Conservation (phyloP, 1,140 invertebrate genomes). For the Neodiprion pinetum region DNA sequence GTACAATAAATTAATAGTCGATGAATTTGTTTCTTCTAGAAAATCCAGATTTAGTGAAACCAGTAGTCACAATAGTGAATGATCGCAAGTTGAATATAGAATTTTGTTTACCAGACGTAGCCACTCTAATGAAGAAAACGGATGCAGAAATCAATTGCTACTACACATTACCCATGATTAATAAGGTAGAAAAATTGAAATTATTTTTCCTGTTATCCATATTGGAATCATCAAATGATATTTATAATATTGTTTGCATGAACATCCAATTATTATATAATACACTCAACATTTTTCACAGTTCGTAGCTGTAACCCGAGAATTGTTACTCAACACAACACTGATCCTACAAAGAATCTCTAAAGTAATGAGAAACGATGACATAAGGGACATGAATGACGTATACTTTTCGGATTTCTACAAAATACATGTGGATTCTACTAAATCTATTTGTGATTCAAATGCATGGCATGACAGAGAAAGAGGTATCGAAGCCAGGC, state of each 20-base stretch:
- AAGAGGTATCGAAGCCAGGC: conserved; percentile 52
- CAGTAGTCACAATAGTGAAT: conserved; percentile 48
- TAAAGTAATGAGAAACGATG: conserved; percentile 53
- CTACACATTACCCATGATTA: conserved; percentile 45
- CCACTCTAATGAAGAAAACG: conserved; percentile 43
- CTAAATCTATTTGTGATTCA: conserved; percentile 46
- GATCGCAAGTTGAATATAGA: conserved; percentile 45
- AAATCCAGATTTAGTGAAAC: conserved; percentile 56
- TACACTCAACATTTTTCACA: conserved; percentile 25
- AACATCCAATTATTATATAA: neutral
- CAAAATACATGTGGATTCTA: conserved; percentile 40
- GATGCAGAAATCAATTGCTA: conserved; percentile 47
- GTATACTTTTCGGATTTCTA: conserved; percentile 54
- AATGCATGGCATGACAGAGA: conserved; percentile 51
- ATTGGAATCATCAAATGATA: neutral
- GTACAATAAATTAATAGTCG: neutral
- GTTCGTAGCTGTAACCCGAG: conserved; percentile 49
- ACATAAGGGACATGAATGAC: conserved; percentile 59
- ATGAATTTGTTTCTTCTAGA: conserved; percentile 39
- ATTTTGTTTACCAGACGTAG: conserved; percentile 50
- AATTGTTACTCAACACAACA: conserved; percentile 50
- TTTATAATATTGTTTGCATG: neutral
- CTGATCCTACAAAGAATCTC: conserved; percentile 49
- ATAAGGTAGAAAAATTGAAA: conserved; percentile 44
- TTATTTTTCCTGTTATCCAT: conserved; percentile 10